These are phyloP conservation scores for Oncopeltus fasciatus DNA, from an alignment of 1,140 invertebrate genomes.

Conservation along the genomic window DNA sequence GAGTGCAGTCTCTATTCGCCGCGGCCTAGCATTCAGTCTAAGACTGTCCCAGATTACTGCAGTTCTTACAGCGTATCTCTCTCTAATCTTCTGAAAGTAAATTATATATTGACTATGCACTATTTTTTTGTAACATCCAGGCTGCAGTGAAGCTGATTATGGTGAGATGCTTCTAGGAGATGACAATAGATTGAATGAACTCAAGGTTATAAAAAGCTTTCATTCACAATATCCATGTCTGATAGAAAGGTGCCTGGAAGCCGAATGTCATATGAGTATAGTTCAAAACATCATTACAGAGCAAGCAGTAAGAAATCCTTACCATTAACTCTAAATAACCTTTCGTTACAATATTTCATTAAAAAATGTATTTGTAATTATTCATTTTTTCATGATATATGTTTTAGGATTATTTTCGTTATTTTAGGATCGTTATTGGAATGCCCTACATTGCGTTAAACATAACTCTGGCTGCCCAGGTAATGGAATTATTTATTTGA, in stretches of 20 bases:
- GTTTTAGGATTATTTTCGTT: not conserved
- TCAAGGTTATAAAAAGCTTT: not conserved
- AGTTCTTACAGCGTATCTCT: no score
- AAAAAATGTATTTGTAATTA: not conserved
- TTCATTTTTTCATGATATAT: not conserved
- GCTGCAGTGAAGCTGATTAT: not conserved
- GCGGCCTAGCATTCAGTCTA: no score
- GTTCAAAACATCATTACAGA: not conserved
- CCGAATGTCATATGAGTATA: not conserved
- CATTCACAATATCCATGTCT: not conserved
- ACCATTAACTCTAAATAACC: no score
- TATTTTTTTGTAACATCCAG: no score
- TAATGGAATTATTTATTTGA: no score
- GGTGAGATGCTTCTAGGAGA: not conserved
- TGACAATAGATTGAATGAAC: not conserved
- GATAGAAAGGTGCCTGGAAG: not conserved
- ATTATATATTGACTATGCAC: no score
- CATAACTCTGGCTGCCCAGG: conserved; percentile 3
- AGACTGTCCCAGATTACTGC: no score
- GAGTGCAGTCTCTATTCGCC: no score
- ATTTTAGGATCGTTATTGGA: conserved; percentile 6
- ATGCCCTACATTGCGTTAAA: conserved; percentile 4
- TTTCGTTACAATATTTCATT: no score
- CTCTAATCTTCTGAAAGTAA: no score
- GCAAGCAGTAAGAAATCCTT: not conserved